Evolutionary conservation across 2,888 invertebrate genomes (phyloP).

Genomic region (Euphydryas editha): DNA sequence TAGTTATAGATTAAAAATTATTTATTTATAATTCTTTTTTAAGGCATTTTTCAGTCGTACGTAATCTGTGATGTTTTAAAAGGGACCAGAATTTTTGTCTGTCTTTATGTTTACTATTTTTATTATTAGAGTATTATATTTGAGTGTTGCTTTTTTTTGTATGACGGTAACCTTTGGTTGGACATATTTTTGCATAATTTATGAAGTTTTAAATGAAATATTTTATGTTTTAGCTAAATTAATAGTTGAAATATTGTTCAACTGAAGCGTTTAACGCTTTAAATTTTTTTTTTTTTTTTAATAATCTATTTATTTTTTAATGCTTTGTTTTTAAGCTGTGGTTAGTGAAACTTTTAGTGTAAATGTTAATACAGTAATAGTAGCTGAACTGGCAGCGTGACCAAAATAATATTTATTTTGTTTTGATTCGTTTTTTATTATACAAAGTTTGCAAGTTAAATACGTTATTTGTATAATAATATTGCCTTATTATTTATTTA

Average conservation of each 20-base stretch:
- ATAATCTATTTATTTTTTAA: background rate
- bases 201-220: background rate
- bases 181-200: constrained; percentile 19
- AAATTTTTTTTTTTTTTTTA: background rate
- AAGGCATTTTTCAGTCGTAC: constrained; percentile 24
- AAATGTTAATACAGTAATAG: too few species aligned
- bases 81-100: constrained; percentile 25
- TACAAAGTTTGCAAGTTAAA: too few species aligned
- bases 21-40: constrained; percentile 9
- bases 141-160: constrained; percentile 8
- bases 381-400: too few species aligned
- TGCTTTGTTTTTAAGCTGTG: constrained; percentile 4
- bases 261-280: background rate
- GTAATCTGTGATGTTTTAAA: constrained; percentile 34
- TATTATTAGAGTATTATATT: constrained; percentile 7
- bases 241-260: constrained; percentile 1
- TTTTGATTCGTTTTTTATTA: too few species aligned
- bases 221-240: background rate
- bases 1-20: constrained; percentile 19
- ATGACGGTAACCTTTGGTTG: constrained; percentile 9
- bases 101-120: constrained; percentile 23
- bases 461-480: too few species aligned
- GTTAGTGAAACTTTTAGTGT: constrained; percentile 1
- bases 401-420: too few species aligned
- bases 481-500: too few species aligned